A percentile compares a stretch with the other conserved stretches of the same genome.
phyloP scores from a whole-genome alignment of 92 coral and sea anemone genomes.

The Anthopleura xanthogrammica region DNA sequence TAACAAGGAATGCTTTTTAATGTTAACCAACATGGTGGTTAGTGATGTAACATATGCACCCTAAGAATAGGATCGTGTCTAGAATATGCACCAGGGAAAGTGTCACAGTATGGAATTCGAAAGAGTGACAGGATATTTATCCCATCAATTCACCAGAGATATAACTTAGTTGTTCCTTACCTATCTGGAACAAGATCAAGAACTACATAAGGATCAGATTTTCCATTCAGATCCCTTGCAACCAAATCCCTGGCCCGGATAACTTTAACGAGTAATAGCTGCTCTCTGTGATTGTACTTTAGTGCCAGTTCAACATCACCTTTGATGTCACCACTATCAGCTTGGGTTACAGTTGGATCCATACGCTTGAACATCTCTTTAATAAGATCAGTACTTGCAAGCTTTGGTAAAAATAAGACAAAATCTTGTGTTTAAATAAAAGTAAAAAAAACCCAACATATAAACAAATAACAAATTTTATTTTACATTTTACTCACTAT shows the following conservation, averaged over 20 bases:
- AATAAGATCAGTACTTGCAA: constrained; percentile 88
- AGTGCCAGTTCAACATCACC: constrained; percentile 85
- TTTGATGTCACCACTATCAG: constrained; percentile 86
- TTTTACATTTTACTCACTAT: too few relatives aligned
- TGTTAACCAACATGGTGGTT: too few relatives aligned
- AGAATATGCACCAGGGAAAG: too few relatives aligned
- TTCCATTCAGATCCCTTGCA: constrained; percentile 89
- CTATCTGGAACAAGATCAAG: constrained; percentile 87
- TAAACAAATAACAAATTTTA: too few relatives aligned
- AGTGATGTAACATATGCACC: too few relatives aligned
- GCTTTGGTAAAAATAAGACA: constrained; percentile 30
- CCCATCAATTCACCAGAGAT: neutral
- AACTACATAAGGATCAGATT: constrained; percentile 92
- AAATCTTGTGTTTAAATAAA: neutral
- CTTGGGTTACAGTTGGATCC: constrained; percentile 90
- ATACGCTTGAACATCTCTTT: constrained; percentile 95
- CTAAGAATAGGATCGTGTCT: too few relatives aligned
- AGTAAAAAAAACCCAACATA: too few relatives aligned
- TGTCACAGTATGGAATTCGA: too few relatives aligned
- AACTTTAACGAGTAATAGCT: constrained; percentile 78
- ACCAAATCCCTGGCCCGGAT: constrained; percentile 92
- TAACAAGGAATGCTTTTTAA: too few relatives aligned
- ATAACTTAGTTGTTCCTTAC: constrained; percentile 26
- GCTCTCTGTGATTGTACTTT: constrained; percentile 83
- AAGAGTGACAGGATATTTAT: too few relatives aligned